Conservation (phyloP, 2,888 invertebrate genomes). For the Rhagium mordax region DNA sequence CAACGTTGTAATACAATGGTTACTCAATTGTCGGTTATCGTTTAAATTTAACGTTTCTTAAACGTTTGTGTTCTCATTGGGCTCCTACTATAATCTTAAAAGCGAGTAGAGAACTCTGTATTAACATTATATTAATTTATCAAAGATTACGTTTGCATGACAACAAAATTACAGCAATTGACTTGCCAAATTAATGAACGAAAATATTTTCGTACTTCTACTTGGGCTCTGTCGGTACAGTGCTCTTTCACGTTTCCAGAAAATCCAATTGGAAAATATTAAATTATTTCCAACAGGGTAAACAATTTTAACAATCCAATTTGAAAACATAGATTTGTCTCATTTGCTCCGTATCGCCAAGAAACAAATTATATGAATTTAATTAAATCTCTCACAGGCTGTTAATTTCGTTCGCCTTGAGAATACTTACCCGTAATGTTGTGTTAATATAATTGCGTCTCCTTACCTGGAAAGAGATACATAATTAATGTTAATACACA, state of each 20-base stretch:
- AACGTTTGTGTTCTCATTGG: no score
- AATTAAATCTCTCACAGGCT: background rate
- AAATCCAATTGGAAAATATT: conserved; percentile 14
- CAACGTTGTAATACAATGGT: no score
- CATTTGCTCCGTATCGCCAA: background rate
- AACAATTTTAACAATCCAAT: conserved; percentile 30
- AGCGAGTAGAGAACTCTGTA: background rate
- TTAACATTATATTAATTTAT: no score
- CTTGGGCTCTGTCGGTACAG: background rate
- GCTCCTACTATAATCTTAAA: background rate
- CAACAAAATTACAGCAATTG: conserved; percentile 23
- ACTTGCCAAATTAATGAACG: conserved; percentile 19
- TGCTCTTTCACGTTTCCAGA: background rate
- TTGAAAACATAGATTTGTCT: background rate
- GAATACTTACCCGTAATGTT: conserved; percentile 17
- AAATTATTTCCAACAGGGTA: conserved; percentile 14
- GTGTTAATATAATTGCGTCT: background rate
- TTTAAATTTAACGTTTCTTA: no score
- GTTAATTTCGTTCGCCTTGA: background rate
- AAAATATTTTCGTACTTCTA: conserved; percentile 15
- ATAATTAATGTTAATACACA: conserved; percentile 3
- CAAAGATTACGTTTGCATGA: no score
- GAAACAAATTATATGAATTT: conserved; percentile 3
- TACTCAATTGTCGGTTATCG: no score
- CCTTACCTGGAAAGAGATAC: conserved; percentile 18